These are phyloP conservation scores for Caerostris extrusa DNA, from an alignment of 1,140 invertebrate genomes.

Conservation along the genomic window DNA sequence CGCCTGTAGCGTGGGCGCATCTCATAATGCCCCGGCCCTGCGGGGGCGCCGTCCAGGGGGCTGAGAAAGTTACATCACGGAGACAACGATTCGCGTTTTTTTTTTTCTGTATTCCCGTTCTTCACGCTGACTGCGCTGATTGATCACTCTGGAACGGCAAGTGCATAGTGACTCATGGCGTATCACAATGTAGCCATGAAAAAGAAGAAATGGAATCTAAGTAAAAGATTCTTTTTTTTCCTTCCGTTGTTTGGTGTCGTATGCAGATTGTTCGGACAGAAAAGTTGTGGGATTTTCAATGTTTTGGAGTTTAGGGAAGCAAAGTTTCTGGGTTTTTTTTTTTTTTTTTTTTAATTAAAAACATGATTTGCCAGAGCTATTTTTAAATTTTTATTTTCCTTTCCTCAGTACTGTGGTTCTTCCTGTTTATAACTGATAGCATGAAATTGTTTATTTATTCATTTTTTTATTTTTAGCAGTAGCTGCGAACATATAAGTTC, in stretches of 20 bases:
- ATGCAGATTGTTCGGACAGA: too few species aligned
- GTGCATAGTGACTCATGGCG: not conserved
- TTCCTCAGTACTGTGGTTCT: too few species aligned
- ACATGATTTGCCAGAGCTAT: too few species aligned
- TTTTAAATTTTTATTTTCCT: too few species aligned
- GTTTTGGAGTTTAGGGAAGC: too few species aligned
- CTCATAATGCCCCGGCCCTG: not conserved
- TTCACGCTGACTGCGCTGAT: not conserved
- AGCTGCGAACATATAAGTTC: too few species aligned
- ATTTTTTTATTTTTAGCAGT: too few species aligned
- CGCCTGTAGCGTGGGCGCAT: not conserved
- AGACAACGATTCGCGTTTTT: not conserved
- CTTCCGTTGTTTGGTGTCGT: not conserved
- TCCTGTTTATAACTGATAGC: too few species aligned
- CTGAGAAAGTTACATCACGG: slow-evolving; percentile 25
- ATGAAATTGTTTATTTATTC: too few species aligned
- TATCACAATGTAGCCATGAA: not conserved
- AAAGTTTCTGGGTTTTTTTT: too few species aligned
- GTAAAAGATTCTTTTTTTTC: not conserved
- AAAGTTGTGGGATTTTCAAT: too few species aligned
- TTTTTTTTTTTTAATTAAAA: too few species aligned
- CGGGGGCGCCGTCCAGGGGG: not conserved
- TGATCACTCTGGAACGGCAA: not conserved
- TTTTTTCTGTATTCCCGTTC: not conserved
- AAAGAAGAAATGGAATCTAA: not conserved